Conservation (phyloP, 1,140 invertebrate species). For the Polypedilum vanderplanki region DNA sequence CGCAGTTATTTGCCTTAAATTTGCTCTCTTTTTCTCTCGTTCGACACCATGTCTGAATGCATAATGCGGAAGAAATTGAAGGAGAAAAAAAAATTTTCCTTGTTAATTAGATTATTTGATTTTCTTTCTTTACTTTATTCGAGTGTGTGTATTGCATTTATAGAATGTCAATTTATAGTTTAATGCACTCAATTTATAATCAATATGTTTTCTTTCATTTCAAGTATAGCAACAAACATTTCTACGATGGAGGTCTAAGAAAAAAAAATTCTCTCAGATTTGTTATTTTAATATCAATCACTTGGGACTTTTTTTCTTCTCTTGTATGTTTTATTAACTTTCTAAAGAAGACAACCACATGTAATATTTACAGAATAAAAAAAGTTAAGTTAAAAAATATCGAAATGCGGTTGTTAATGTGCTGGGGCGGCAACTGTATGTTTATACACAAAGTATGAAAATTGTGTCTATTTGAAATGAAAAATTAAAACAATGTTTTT, state of each 20-base stretch:
- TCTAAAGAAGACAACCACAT: slow-evolving; percentile 4
- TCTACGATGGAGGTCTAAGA: neutral
- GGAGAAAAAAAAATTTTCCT: neutral
- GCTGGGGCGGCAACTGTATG: neutral
- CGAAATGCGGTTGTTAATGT: neutral
- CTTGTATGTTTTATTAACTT: too few species aligned
- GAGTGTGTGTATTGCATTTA: too few species aligned
- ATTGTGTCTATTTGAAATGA: neutral
- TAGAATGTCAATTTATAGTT: too few species aligned
- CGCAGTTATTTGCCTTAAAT: neutral
- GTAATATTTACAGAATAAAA: slow-evolving; percentile 7
- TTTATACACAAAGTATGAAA: neutral
- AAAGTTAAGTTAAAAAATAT: slow-evolving; percentile 19
- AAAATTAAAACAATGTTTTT: neutral
- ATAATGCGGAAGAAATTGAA: slow-evolving; percentile 17
- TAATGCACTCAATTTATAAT: neutral
- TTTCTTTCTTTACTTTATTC: neutral
- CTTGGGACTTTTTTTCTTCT: neutral
- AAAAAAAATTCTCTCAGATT: neutral
- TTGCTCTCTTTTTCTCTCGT: neutral
- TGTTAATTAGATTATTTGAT: neutral
- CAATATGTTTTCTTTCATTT: neutral
- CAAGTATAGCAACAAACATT: neutral
- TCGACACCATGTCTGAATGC: neutral
- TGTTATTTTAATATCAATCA: slow-evolving; percentile 20